A percentile compares a stretch with the other conserved stretches of the same genome.
These are phyloP conservation scores for Drosophila pseudoobscura DNA, from an alignment of 1,140 invertebrate genomes.

Conservation along the genomic window DNA sequence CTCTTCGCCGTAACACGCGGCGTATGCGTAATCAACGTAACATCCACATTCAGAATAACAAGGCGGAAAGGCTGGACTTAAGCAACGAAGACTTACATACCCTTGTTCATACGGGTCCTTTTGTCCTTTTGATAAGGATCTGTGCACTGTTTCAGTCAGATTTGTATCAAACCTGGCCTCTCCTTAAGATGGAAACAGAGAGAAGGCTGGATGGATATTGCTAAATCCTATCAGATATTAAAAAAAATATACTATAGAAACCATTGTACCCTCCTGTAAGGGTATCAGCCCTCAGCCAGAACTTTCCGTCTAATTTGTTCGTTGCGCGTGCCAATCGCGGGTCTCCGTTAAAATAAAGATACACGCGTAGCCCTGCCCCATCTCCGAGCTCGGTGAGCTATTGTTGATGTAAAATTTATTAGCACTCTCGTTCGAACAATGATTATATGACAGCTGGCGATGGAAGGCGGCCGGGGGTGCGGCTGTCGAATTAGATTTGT, in stretches of 20 bases:
- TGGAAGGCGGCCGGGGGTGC: neutral
- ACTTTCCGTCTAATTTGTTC: conserved; percentile 56
- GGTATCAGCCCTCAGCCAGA: conserved; percentile 8
- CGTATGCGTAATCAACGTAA: conserved; percentile 64
- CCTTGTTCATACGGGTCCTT: too few relatives aligned
- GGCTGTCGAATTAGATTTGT: conserved; percentile 48
- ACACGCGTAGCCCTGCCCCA: conserved; percentile 6
- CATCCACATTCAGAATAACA: conserved; percentile 10
- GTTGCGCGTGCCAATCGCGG: conserved; percentile 57
- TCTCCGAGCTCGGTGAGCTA: neutral
- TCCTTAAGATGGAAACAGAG: too few relatives aligned
- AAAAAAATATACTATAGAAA: too few relatives aligned
- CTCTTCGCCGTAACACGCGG: conserved; percentile 33
- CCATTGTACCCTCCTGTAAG: too few relatives aligned
- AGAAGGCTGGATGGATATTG: too few relatives aligned
- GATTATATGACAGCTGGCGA: conserved; percentile 11
- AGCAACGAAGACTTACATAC: too few relatives aligned
- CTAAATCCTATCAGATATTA: too few relatives aligned
- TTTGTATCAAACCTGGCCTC: too few relatives aligned
- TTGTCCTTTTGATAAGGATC: too few relatives aligned
- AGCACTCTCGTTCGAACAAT: conserved; percentile 39
- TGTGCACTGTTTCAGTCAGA: too few relatives aligned
- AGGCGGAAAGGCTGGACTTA: neutral
- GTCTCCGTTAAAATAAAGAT: conserved; percentile 14
- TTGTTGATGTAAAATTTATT: conserved; percentile 55